Evolutionary conservation across 2,888 invertebrate species (phyloP).

Genomic region (Diarsia brunnea): DNA sequence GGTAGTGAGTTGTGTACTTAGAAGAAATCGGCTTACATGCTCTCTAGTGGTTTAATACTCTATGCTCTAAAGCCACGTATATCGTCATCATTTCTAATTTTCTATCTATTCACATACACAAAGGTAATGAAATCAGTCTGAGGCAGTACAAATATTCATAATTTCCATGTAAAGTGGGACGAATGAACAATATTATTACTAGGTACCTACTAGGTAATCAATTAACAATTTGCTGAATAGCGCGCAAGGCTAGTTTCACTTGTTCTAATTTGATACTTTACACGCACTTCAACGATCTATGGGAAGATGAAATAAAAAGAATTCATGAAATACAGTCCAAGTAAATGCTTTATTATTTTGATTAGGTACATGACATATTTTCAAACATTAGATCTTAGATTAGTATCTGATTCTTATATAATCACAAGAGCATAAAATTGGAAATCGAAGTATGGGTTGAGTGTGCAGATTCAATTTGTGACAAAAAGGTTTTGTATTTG

Average conservation of each 20-base stretch:
- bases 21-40: no score
- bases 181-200: slow-evolving; percentile 46
- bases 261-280: slow-evolving; percentile 32
- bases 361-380: slow-evolving; percentile 60
- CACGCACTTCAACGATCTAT: slow-evolving; percentile 11
- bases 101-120: slow-evolving; percentile 17
- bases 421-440: slow-evolving; percentile 47
- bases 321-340: slow-evolving; percentile 52
- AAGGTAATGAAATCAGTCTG: background rate
- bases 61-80: no score
- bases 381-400: slow-evolving; percentile 49
- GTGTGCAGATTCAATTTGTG: slow-evolving; percentile 6
- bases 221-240: slow-evolving; percentile 47
- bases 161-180: slow-evolving; percentile 31
- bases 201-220: slow-evolving; percentile 49
- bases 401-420: slow-evolving; percentile 40
- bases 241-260: slow-evolving; percentile 54
- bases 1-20: no score
- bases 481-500: background rate
- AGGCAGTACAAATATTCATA: background rate
- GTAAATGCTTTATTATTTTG: slow-evolving; percentile 64
- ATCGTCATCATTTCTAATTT: background rate
- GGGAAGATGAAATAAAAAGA: slow-evolving; percentile 43
- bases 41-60: no score
- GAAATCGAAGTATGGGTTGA: slow-evolving; percentile 30